Conservation (phyloP, 2,888 invertebrate genomes). For the Syrphus vitripennis region DNA sequence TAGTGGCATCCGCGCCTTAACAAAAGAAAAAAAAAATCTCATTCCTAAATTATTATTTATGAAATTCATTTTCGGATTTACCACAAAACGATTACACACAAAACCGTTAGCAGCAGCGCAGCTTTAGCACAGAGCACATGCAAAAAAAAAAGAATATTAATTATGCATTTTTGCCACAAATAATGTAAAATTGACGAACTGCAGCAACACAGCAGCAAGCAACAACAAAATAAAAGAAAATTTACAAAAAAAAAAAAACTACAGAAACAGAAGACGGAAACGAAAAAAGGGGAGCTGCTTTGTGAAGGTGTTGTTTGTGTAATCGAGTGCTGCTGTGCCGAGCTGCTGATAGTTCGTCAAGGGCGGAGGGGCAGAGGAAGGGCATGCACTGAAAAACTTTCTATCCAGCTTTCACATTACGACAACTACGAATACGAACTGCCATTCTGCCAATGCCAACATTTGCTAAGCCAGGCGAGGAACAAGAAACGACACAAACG, state of each 20-base stretch:
- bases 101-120: constrained; percentile 39
- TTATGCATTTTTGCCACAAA: constrained; percentile 68
- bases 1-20: neutral
- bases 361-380: constrained; percentile 16
- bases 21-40: neutral
- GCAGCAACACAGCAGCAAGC: constrained; percentile 1
- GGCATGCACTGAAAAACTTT: constrained; percentile 70
- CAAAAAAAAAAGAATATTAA: constrained; percentile 69
- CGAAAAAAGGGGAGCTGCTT: constrained; percentile 36
- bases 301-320: constrained; percentile 56
- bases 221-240: constrained; percentile 14
- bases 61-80: constrained; percentile 26
- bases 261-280: constrained; percentile 17
- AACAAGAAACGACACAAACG: neutral
- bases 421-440: constrained; percentile 1
- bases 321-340: constrained; percentile 42
- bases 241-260: constrained; percentile 9
- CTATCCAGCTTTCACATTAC: constrained; percentile 72
- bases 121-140: constrained; percentile 30
- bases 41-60: constrained; percentile 47
- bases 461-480: constrained; percentile 1
- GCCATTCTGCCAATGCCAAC: neutral
- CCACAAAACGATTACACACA: constrained; percentile 58
- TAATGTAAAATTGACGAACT: constrained; percentile 58
- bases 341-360: constrained; percentile 24